Conservation (phyloP, 1,140 invertebrate species). For the Zaprionus ornatus region DNA sequence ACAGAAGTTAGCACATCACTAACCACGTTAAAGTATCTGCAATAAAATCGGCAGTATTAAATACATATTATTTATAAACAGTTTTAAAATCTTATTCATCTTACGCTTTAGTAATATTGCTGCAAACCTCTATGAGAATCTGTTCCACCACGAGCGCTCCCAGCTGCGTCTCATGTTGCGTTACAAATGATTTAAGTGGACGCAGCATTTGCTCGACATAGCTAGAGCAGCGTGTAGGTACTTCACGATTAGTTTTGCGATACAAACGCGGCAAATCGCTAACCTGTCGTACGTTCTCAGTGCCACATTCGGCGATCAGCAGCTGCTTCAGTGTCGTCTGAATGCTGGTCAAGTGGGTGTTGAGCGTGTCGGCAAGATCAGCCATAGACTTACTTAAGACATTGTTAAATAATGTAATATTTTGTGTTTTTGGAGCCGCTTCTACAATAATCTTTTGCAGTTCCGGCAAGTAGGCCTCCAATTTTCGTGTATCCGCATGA, state of each 20-base stretch:
- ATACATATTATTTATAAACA: not conserved
- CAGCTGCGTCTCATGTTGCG: slow-evolving; percentile 85
- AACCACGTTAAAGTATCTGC: slow-evolving; percentile 92
- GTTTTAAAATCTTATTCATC: slow-evolving; percentile 59
- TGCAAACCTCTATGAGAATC: slow-evolving; percentile 86
- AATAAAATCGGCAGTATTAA: slow-evolving; percentile 58
- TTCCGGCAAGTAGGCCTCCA: slow-evolving; percentile 55
- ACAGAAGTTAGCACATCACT: slow-evolving; percentile 95
- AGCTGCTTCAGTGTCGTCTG: slow-evolving; percentile 62
- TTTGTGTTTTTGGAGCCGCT: slow-evolving; percentile 43
- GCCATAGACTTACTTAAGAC: slow-evolving; percentile 61
- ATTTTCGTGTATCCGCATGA: slow-evolving; percentile 63
- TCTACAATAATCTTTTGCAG: slow-evolving; percentile 51
- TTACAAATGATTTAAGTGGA: slow-evolving; percentile 87
- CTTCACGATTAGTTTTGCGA: slow-evolving; percentile 95
- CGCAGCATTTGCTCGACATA: slow-evolving; percentile 90
- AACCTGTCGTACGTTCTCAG: slow-evolving; percentile 85
- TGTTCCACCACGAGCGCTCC: slow-evolving; percentile 85
- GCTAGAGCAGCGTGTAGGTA: slow-evolving; percentile 90
- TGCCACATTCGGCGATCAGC: slow-evolving; percentile 68
- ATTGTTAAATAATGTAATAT: slow-evolving; percentile 49
- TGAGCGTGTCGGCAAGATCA: slow-evolving; percentile 46
- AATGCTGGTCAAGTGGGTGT: slow-evolving; percentile 47
- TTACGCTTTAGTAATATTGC: slow-evolving; percentile 88
- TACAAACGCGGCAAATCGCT: slow-evolving; percentile 96